Evolutionary conservation across 2,113 vertebrate species (phyloP), one percentile per base, ranked within the genome.

Genomic region (Trinectes maculatus): DNA sequence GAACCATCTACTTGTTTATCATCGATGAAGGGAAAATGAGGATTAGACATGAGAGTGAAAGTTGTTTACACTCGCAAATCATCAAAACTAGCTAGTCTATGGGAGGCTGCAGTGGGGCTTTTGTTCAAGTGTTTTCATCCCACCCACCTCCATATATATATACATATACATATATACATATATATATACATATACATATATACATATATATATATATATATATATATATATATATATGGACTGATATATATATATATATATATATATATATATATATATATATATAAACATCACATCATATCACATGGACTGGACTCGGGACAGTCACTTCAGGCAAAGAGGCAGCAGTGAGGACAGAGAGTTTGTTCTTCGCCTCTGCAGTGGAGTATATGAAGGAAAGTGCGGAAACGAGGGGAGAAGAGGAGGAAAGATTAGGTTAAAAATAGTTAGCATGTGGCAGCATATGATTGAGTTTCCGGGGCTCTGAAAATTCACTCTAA

Each of bases 401-500:
- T 26, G 63, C 54, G 36, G 44, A 40, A 60, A 63, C 61, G 57
- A 76, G 77, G 37, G 49, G 39, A 74, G 58, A 71, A 16, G 52
- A 82, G 67, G 77, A 69, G 73, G 58, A 85, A 84, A 89, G 68
- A 84, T 90, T 77, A 91, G 80, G 87, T 93, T 94, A 94, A 94
- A 96, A 95, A 94, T 92, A 94, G 93, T 93, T 92, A 93, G 92
- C 84, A 88, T 75, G 81, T 92, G 90, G 86, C 91, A 93, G 85
- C 69, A 76, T 73, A 93, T 94, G 93, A 95, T 92, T 88, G 91
- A 91, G 91, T 91, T 95, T 94, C 89, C 91, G 83, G 91, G 92
- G 91, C 93, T 94, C 87, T 88, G 89, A 94, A 94, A 95, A 94
- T 93, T 93, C 92, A 87, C 92, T 94, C 93, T 96, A 95, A 96